These are phyloP conservation scores for Cantharis rustica DNA, from an alignment of 2,888 invertebrate genomes.

Conservation along the genomic window DNA sequence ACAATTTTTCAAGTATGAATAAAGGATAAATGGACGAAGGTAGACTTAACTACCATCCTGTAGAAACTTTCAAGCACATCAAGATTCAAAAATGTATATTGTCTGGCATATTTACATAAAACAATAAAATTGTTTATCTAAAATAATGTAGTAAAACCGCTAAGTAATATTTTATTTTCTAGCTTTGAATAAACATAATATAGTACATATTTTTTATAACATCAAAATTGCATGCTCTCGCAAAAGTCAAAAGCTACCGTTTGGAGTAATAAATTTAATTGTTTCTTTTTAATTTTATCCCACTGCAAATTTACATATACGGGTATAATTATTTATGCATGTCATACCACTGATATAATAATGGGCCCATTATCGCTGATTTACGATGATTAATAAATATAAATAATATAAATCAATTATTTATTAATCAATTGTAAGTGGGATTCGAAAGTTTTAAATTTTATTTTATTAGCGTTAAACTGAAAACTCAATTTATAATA, in stretches of 20 bases:
- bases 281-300: background rate
- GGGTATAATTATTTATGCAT: constrained; percentile 37
- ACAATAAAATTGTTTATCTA: background rate
- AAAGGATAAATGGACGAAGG: no score
- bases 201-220: background rate
- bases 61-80: background rate
- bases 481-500: background rate
- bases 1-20: no score
- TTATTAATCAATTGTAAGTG: background rate
- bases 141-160: background rate
- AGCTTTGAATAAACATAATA: no score
- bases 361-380: constrained; percentile 31
- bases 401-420: constrained; percentile 16
- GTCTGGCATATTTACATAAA: background rate
- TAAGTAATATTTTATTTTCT: background rate
- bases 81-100: background rate
- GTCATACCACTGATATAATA: constrained; percentile 15
- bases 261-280: background rate
- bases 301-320: constrained; percentile 37
- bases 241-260: background rate
- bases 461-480: background rate
- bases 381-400: constrained; percentile 28
- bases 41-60: background rate
- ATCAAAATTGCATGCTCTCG: background rate
- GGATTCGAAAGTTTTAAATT: background rate